phyloP scores from a whole-genome alignment of 2,113 vertebrate species.

The Psittacula cyanocephala region DNA sequence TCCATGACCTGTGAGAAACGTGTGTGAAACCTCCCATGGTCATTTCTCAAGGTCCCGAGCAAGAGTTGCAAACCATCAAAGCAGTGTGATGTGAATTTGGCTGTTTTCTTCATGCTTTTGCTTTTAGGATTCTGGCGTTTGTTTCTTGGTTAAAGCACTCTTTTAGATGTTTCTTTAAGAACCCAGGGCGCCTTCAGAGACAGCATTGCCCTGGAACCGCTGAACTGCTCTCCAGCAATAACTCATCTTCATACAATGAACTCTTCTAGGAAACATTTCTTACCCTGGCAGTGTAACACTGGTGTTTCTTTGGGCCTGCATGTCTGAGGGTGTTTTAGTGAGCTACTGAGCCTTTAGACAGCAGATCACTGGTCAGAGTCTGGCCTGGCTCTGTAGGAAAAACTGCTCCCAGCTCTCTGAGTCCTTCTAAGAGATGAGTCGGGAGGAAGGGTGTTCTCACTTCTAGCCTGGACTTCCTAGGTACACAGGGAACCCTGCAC shows the following conservation, averaged over 20 bases:
- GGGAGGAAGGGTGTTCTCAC: background rate
- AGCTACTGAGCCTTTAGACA: background rate
- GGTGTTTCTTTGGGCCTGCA: background rate
- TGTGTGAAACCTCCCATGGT: background rate
- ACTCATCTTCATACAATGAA: background rate
- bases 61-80: background rate
- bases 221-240: slow-evolving; percentile 16
- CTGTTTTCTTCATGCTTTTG: background rate
- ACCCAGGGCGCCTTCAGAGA: background rate
- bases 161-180: background rate
- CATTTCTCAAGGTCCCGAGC: background rate
- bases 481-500: background rate
- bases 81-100: background rate
- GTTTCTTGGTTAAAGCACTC: background rate
- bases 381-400: background rate
- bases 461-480: background rate
- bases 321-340: background rate
- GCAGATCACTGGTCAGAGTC: background rate
- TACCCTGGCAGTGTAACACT: background rate
- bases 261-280: background rate
- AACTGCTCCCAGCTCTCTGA: background rate
- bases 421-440: background rate
- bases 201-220: background rate
- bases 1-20: background rate
- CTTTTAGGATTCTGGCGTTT: background rate